Percentiles rank a stretch among this genome's conserved stretches.
phyloP scores from a whole-genome alignment of 2,888 invertebrate genomes.

The Lasioglossum calceatum region DNA sequence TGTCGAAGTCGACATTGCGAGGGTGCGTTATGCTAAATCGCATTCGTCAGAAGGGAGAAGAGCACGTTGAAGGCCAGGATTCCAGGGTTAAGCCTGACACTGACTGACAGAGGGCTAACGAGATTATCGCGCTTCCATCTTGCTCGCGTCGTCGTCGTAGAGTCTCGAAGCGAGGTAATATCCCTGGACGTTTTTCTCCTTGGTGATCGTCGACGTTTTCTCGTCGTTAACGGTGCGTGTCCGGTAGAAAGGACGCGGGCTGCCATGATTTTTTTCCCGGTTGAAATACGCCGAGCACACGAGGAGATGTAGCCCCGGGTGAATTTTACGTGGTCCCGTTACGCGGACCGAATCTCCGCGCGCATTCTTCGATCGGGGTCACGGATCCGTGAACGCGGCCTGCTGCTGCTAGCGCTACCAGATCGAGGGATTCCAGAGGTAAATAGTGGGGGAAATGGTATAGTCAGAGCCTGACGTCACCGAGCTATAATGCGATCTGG shows the following conservation, averaged over 20 bases:
- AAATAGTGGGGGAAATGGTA: neutral
- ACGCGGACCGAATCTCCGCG: slow-evolving; percentile 67
- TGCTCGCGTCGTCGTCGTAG: neutral
- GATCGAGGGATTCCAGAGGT: neutral
- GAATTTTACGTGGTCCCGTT: slow-evolving; percentile 68
- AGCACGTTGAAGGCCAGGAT: neutral
- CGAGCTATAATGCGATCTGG: too few relatives aligned
- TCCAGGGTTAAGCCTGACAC: neutral
- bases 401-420: slow-evolving; percentile 24
- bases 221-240: neutral
- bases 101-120: neutral
- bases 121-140: neutral
- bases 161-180: neutral
- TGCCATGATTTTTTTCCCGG: neutral
- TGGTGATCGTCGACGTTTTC: neutral
- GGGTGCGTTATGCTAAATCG: neutral
- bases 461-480: neutral
- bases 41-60: neutral
- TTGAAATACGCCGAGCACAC: neutral
- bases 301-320: slow-evolving; percentile 21
- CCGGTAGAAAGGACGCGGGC: neutral
- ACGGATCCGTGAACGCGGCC: slow-evolving; percentile 61
- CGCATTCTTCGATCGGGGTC: slow-evolving; percentile 69
- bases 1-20: neutral
- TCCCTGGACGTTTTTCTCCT: neutral